Evolutionary conservation across 2,113 vertebrate species (phyloP), one percentile per base, ranked within the genome.

Genomic region (Myotis yumanensis): DNA sequence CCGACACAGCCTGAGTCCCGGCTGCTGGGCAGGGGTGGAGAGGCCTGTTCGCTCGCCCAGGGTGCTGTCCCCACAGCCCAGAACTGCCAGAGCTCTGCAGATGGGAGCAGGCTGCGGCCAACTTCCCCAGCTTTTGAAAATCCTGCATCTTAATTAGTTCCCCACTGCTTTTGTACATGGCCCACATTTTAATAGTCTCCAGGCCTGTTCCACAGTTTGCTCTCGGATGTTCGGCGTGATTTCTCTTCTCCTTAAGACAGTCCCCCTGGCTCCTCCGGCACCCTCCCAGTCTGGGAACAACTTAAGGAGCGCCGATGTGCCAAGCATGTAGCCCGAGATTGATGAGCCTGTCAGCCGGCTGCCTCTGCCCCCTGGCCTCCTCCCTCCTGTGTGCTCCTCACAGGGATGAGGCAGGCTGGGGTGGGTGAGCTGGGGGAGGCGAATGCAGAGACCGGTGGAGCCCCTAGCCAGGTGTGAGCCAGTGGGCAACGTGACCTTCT

Each of bases 61-160:
- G 97, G 96, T 97, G 93, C 94, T 94, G 90, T 93, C 93, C 93
- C 89, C 89, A 95, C 95, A 72, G 73, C 18, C 20, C 77, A 54
- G 93, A 97, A 97, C 94, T 94, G 96, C 96, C 96, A 97, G 95
- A 96, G 91, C 96, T 96, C 96, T 97, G 95, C 98, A 98, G 97
- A 98, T 98, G 97, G 97, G 98, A 95, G 95, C 97, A 96, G 97
- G 97, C 96, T 94, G 82, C 54, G 95, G 98, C 97, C 98, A 98
- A 98, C 98, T 98, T 98, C 90, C 93, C 94, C 51, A 77, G 97
- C 97, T 94, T 97, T 97, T 95, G 96, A 97, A 96, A 97, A 97
- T 96, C 97, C 97, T 98, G 98, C 98, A 98, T 98, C 97, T 98
- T 98, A 98, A 98, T 98, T 98, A 98, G 98, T 97, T 98, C 97